These are phyloP conservation scores for Dendrolimus houi DNA, from an alignment of 2,888 invertebrate genomes.

Conservation along the genomic window DNA sequence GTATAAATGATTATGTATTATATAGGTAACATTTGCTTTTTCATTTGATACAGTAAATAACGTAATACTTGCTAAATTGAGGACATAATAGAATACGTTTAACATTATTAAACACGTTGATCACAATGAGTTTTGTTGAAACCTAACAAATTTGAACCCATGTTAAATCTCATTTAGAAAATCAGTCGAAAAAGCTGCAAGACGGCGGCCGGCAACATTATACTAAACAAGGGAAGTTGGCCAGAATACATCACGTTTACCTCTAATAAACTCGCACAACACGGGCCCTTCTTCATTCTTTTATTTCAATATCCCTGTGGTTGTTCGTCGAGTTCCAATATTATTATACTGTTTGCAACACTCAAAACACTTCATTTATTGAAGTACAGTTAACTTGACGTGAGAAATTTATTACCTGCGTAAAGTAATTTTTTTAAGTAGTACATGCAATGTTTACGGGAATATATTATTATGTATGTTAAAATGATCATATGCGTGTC, in stretches of 20 bases:
- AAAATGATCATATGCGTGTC: too few species aligned
- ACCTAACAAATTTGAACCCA: constrained; percentile 32
- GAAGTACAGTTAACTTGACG: too few species aligned
- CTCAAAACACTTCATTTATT: constrained; percentile 5
- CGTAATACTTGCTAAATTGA: too few species aligned
- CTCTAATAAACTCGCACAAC: constrained; percentile 40
- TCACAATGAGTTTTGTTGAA: constrained; percentile 23
- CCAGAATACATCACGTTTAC: constrained; percentile 39
- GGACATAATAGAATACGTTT: too few species aligned
- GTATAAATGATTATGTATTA: background rate
- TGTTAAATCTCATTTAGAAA: constrained; percentile 46
- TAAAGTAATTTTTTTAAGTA: too few species aligned
- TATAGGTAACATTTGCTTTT: too few species aligned
- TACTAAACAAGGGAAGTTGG: constrained; percentile 36
- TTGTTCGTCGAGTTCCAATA: constrained; percentile 43
- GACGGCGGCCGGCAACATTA: constrained; percentile 29
- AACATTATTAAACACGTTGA: too few species aligned
- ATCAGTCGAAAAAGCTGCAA: constrained; percentile 29
- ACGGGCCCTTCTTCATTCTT: constrained; percentile 37
- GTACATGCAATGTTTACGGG: too few species aligned
- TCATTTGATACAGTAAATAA: too few species aligned
- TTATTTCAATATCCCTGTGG: constrained; percentile 54
- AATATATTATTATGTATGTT: too few species aligned
- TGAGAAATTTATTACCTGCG: too few species aligned
- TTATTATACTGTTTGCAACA: constrained; percentile 39